Base-by-base conservation (phyloP, 2,797 vertebrate genomes). In the Labeo calbasu region DNA sequence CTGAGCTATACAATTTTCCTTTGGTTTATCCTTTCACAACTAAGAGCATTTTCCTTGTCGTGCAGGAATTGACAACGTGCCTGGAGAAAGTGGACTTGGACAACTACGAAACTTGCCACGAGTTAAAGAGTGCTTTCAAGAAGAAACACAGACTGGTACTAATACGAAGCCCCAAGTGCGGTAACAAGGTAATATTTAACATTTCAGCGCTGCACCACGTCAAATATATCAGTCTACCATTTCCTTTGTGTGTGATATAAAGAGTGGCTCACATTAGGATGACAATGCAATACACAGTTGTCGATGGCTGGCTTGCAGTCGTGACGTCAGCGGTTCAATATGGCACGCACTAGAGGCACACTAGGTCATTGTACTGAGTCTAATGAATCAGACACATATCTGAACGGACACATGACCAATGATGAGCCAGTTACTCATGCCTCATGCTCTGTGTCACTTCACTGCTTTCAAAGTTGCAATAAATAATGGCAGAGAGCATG, bases 61-160 rank as follows among this genome's bases (percentile, higher is more conserved):
- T 92, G 40, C 89, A 99, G 98, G 96, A 97, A 2, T 93, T 96
- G 77, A 93, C 96, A 91, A 99, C 94, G 85, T 98, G 96, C 88
- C 85, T 97, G 63, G 97, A 99, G 92, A 97, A 94, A 0, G 87
- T 98, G 85, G 96, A 98, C 88, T 93, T 99, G 90, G 96, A 96
- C 85, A 97, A 95, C 93, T 99, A 96, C n/a, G 96, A 98, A 28
- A 95, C 93, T 79, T 99, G 98, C 90, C 96, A 96, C 59, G 98
- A 99, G 84, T 85, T 98, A 80, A 96, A 95, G 79, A 96, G 95
- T 0, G 87, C 96, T 2, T 96, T 99, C n/a, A 97, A 93, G 76
- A 96, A 94, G 93, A 99, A 96, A 90, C 96, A 97, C 90, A 95
- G 97, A 82, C 95, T 99, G 90, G 93, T 98, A 88, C 91, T 99